A percentile compares a stretch with the other conserved stretches of the same genome.
These are phyloP conservation scores for Megamerina dolium DNA, from an alignment of 2,888 invertebrate genomes.

Conservation along the genomic window DNA sequence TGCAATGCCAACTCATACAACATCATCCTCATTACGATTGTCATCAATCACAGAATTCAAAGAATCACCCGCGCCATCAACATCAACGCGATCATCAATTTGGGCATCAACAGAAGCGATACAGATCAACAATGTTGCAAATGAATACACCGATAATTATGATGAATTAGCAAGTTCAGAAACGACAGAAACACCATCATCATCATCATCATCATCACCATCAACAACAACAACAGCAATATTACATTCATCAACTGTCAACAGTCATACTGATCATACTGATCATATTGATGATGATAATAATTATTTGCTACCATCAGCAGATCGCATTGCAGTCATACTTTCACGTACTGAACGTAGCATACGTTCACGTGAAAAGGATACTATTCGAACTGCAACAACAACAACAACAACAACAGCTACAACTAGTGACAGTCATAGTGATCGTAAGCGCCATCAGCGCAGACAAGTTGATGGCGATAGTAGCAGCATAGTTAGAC, in stretches of 20 bases:
- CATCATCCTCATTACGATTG: constrained; percentile 11
- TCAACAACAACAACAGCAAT: constrained; percentile 16
- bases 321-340: constrained; percentile 28
- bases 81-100: background rate
- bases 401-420: constrained; percentile 5
- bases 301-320: constrained; percentile 23
- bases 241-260: constrained; percentile 16
- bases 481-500: constrained; percentile 18
- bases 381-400: constrained; percentile 4
- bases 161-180: constrained; percentile 13
- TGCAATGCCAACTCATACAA: constrained; percentile 9
- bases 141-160: background rate
- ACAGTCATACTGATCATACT: constrained; percentile 13
- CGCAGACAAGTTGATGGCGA: constrained; percentile 11
- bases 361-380: constrained; percentile 28
- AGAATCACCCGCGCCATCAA: no score
- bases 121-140: background rate
- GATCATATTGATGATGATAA: constrained; percentile 1
- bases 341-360: constrained; percentile 48
- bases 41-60: no score
- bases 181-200: constrained; percentile 15
- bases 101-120: background rate
- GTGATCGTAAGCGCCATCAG: background rate
- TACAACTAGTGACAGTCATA: constrained; percentile 8
- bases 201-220: constrained; percentile 16